Evolutionary conservation across 2,888 invertebrate genomes (phyloP).

Genomic region (Masnerella sp.): DNA sequence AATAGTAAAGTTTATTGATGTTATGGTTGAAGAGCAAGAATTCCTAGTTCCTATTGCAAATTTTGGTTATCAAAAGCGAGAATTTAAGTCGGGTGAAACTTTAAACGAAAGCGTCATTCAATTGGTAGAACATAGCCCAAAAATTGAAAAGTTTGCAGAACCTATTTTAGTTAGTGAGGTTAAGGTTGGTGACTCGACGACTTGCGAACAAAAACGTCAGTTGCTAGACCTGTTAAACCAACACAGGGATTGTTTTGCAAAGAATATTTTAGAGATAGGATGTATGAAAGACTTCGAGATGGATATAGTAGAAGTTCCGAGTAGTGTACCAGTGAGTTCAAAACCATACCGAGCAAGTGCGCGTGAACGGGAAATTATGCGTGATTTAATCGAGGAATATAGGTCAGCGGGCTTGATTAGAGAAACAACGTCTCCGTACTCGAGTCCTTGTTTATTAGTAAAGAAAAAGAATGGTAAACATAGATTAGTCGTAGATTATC

Average conservation of each 20-base stretch:
- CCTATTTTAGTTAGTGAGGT: slow-evolving; percentile 18
- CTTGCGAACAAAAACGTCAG: slow-evolving; percentile 16
- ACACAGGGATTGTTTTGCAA: slow-evolving; percentile 23
- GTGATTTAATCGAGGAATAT: not conserved
- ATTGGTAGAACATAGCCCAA: slow-evolving; percentile 3
- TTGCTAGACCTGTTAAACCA: slow-evolving; percentile 32
- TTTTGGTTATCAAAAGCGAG: not conserved
- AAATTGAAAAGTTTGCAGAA: not conserved
- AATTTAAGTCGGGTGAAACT: not conserved
- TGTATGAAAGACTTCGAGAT: slow-evolving; percentile 4
- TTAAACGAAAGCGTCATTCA: not conserved
- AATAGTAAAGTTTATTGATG: slow-evolving; percentile 19
- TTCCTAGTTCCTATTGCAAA: slow-evolving; percentile 10
- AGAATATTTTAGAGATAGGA: slow-evolving; percentile 14
- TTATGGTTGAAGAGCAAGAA: slow-evolving; percentile 5
- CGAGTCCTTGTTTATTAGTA: slow-evolving; percentile 58
- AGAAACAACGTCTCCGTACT: slow-evolving; percentile 60
- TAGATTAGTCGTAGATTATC: slow-evolving; percentile 57
- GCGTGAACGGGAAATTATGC: not conserved
- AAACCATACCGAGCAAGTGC: not conserved
- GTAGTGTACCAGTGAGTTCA: not conserved
- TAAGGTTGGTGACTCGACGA: slow-evolving; percentile 5
- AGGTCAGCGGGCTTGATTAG: slow-evolving; percentile 44
- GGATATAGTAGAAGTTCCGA: not conserved
- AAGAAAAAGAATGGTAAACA: slow-evolving; percentile 52